Evolutionary conservation across 92 coral and sea anemone genomes (phyloP).

Genomic region (Epizoanthus rinbou): DNA sequence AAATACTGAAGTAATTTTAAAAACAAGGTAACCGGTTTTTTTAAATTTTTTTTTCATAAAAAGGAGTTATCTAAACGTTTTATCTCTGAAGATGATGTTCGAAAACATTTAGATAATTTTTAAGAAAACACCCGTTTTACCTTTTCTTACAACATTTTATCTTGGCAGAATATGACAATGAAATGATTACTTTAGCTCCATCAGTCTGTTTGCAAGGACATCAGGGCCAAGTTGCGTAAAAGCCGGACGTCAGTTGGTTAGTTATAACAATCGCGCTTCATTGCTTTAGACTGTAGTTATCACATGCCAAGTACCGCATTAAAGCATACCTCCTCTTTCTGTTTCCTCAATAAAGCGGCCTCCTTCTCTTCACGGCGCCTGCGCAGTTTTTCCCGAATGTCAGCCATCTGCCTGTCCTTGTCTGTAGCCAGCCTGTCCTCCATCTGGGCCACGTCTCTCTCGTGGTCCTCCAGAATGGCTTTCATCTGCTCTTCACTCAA

Average conservation of each 20-base stretch:
- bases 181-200: too few relatives aligned
- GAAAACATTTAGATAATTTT: too few relatives aligned
- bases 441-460: slow-evolving; percentile 77
- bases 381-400: slow-evolving; percentile 81
- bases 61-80: too few relatives aligned
- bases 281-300: neutral
- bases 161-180: too few relatives aligned
- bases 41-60: too few relatives aligned
- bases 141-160: too few relatives aligned
- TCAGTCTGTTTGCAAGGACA: neutral
- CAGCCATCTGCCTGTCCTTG: slow-evolving; percentile 85
- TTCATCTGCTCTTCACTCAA: slow-evolving; percentile 88
- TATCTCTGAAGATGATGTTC: too few relatives aligned
- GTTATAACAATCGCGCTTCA: neutral
- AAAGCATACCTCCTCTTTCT: slow-evolving; percentile 83
- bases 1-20: too few relatives aligned
- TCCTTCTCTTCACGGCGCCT: slow-evolving; percentile 89
- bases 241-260: too few relatives aligned
- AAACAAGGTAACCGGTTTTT: too few relatives aligned
- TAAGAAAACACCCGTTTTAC: too few relatives aligned
- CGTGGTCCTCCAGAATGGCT: slow-evolving; percentile 90
- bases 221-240: neutral
- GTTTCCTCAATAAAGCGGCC: slow-evolving; percentile 87
- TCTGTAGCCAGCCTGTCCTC: slow-evolving; percentile 77
- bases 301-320: neutral